Evolutionary conservation across 64 coral and sea anemone species (phyloP).

Genomic region (Montipora cactus): DNA sequence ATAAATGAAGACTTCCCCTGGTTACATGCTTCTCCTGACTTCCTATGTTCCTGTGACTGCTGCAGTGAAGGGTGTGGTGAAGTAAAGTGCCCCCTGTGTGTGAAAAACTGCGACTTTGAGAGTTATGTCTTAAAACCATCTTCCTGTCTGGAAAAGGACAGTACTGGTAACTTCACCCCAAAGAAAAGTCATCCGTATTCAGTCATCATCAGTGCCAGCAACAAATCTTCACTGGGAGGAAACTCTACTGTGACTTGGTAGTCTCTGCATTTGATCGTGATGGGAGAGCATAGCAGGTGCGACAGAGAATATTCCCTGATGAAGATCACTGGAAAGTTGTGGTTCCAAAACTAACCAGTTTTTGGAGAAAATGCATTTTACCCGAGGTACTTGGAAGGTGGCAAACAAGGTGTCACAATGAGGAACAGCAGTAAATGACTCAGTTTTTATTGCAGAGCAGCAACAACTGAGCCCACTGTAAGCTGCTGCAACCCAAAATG

Average conservation of each 20-base stretch:
- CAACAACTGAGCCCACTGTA: slow-evolving; percentile 22
- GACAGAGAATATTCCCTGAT: slow-evolving; percentile 21
- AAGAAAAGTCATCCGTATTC: neutral
- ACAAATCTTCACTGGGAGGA: slow-evolving; percentile 21
- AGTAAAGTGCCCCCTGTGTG: slow-evolving; percentile 34
- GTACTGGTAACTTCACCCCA: slow-evolving; percentile 5
- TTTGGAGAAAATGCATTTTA: no score
- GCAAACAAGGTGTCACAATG: neutral
- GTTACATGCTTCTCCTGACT: slow-evolving; percentile 59
- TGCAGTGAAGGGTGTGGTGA: slow-evolving; percentile 75
- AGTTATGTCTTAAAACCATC: slow-evolving; percentile 48
- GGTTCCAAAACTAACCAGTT: no score
- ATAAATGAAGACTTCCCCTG: slow-evolving; percentile 46
- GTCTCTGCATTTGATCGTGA: slow-evolving; percentile 56
- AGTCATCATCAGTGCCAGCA: no score
- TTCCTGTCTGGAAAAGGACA: slow-evolving; percentile 55
- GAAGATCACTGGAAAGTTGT: no score
- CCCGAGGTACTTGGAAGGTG: neutral
- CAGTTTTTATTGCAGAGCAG: slow-evolving; percentile 68
- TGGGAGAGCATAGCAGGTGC: neutral
- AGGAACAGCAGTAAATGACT: neutral
- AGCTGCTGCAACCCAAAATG: slow-evolving; percentile 35
- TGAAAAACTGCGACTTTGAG: slow-evolving; percentile 24
- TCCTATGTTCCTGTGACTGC: neutral
- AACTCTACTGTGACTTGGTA: slow-evolving; percentile 48